Conservation (phyloP, 2,888 invertebrate genomes). For the Drosophila buzzatii region DNA sequence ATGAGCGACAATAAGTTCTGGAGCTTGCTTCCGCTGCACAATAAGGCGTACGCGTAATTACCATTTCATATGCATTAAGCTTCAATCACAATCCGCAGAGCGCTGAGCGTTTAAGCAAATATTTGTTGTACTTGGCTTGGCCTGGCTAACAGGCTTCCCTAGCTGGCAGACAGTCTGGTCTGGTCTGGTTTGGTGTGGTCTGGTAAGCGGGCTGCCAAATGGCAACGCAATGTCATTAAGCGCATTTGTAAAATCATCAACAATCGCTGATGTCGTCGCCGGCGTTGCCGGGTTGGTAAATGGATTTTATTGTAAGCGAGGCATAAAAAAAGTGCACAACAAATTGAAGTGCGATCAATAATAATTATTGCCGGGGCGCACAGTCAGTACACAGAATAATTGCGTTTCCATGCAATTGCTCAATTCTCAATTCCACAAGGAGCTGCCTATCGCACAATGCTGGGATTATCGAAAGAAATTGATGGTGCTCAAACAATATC, state of each 20-base stretch:
- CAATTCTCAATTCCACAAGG: slow-evolving; percentile 75
- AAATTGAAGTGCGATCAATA: slow-evolving; percentile 82
- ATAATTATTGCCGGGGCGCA: slow-evolving; percentile 77
- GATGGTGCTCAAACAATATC: slow-evolving; percentile 54
- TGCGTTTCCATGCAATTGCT: slow-evolving; percentile 80
- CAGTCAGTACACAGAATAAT: slow-evolving; percentile 80
- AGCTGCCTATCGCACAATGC: slow-evolving; percentile 63
- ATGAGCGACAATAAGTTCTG: slow-evolving; percentile 76
- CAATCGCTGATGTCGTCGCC: slow-evolving; percentile 34
- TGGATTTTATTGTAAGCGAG: slow-evolving; percentile 65
- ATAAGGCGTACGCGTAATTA: slow-evolving; percentile 77
- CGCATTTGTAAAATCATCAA: slow-evolving; percentile 81
- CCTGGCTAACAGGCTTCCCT: slow-evolving; percentile 15
- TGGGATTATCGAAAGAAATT: slow-evolving; percentile 65
- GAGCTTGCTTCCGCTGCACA: slow-evolving; percentile 69
- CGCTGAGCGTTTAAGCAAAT: slow-evolving; percentile 52
- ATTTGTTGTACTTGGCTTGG: slow-evolving; percentile 36
- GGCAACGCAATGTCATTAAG: slow-evolving; percentile 71
- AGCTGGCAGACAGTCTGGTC: slow-evolving; percentile 3
- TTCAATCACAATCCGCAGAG: slow-evolving; percentile 61
- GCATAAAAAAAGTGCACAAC: slow-evolving; percentile 66
- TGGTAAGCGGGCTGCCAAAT: slow-evolving; percentile 37
- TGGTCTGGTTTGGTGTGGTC: not conserved
- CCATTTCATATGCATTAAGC: slow-evolving; percentile 81
- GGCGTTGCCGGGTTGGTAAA: slow-evolving; percentile 44